Base-by-base conservation (phyloP, 2,888 invertebrate genomes). In the Apamea sordens region DNA sequence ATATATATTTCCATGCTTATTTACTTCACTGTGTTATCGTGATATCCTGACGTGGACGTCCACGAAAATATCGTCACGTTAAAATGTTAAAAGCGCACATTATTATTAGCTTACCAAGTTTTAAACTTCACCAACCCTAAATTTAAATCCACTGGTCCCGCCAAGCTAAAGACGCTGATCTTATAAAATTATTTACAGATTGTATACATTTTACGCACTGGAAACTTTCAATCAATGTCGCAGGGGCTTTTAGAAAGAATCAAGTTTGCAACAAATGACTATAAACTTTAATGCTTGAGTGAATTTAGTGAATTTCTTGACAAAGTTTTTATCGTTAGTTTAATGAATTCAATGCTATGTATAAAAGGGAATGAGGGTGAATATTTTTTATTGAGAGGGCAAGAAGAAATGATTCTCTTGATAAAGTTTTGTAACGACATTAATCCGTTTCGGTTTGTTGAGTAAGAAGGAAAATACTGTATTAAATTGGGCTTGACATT, bases 201-300 rank as follows among this genome's bases (percentile, higher is more conserved):
- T 93, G 91, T 94, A 86, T 89, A 91, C 89, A 92, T 94, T 94
- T 94, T 89, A 93, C 90, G 94, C 93, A 90, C 88, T 91, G 89
- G 88, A 91, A 81, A 88, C 32, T 93, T 93, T 93, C 92, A 93
- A 93, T 93, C 90, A 92, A 82, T 78, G 83, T 88, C 87, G 69
- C 72, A 80, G 88, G 89, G 85, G 63, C 79, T 85, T 87, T 77
- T 86, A 86, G 78, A 87, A 87, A 82, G 82, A 88, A 88, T 86
- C 85, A 87, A 87, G 79, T 79, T 86, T 77, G 82, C 82, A 87
- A 87, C 59, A 82, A 85, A 80, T 83, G 61, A 82, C 79, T 84
- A 79, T 83, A 81, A 80, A 85, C 73, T 87, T 84, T 64, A 80
- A 85, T 77, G 76, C 78, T 82, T 13, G 65, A 85, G 47, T 77